Conservation (phyloP, 2,797 vertebrate genomes). For the Sibirionetta formosa region DNA sequence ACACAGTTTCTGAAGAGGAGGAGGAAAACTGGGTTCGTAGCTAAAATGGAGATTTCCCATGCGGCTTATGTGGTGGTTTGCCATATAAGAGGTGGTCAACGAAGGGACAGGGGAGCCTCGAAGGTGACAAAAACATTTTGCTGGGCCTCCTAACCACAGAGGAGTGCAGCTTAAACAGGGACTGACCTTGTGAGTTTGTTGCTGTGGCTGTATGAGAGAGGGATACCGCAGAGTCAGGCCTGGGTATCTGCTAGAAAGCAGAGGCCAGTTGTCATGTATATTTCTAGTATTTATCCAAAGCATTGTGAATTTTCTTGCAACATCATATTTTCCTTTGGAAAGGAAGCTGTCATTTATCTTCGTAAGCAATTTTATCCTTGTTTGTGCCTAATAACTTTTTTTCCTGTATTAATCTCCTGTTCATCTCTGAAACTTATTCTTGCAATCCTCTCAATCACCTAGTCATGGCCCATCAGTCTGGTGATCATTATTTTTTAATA, state of each 20-base stretch:
- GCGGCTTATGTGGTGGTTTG: neutral
- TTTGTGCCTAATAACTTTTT: constrained; percentile 10
- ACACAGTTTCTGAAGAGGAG: neutral
- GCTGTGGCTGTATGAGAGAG: neutral
- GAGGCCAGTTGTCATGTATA: neutral
- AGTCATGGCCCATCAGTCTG: neutral
- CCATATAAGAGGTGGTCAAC: neutral
- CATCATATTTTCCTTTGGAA: neutral
- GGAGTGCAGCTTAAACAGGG: neutral
- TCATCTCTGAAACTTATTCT: neutral
- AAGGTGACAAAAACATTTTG: neutral
- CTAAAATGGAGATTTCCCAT: fast-evolving
- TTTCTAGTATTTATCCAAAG: neutral
- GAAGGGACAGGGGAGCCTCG: neutral
- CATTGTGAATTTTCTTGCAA: neutral
- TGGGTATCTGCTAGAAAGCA: neutral
- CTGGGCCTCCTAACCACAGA: neutral
- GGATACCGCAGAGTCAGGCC: neutral
- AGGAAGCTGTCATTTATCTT: neutral
- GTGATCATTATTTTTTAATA: neutral
- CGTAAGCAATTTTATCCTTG: neutral
- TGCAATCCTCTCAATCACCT: neutral
- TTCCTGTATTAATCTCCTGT: neutral
- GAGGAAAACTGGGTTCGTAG: neutral
- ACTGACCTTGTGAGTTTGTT: neutral